Evolutionary conservation across 2,888 invertebrate genomes (phyloP), one percentile per base, ranked within the genome.

Genomic region (Lasioglossum vierecki): DNA sequence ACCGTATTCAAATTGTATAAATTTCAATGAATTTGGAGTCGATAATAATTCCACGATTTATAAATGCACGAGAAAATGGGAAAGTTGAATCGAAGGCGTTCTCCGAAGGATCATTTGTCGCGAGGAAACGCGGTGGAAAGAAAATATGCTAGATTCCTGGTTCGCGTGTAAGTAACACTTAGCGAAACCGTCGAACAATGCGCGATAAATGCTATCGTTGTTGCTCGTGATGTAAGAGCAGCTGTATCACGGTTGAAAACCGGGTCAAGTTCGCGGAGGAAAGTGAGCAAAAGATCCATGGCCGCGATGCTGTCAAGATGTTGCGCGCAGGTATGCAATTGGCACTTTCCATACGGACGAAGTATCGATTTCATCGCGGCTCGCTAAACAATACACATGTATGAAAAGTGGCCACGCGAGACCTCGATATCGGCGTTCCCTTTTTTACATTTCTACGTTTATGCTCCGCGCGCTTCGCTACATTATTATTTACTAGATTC

Each of bases 231-330:
- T 71, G 79, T 78, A 57, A 73, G 30, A 83, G 72, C 68, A 30
- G 81, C 71, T 80, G 70, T 87, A 79, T 83, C 79, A 72, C 26
- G 75, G 78, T 15, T 75, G 60, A 68, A 88, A 91, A 91, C 80
- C 76, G 79, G 91, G 91, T 91, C 92, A 92, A 92, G 91, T 92
- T 91, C 90, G 84, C 44, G 73, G 82, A 83, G 82, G 83, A 85
- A 82, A 83, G 76, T 86, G 84, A 76, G 76, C 60, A 80, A 84
- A 73, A 72, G 83, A 79, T 80, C 80, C 70, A 60, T 46, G 85
- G 73, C 53, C 46, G 68, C 76, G 49, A 84, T 75, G 79, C 73
- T 82, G 82, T 60, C 66, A 49, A 76, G 73, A 78, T 68, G 60
- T 57, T 72, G 39, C 78, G 75, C 74, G 44, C 78, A 53, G 72